Percentiles rank a stretch among this genome's conserved stretches.
phyloP scores from a whole-genome alignment of 2,113 vertebrate species.

The Rhombomys opimus region DNA sequence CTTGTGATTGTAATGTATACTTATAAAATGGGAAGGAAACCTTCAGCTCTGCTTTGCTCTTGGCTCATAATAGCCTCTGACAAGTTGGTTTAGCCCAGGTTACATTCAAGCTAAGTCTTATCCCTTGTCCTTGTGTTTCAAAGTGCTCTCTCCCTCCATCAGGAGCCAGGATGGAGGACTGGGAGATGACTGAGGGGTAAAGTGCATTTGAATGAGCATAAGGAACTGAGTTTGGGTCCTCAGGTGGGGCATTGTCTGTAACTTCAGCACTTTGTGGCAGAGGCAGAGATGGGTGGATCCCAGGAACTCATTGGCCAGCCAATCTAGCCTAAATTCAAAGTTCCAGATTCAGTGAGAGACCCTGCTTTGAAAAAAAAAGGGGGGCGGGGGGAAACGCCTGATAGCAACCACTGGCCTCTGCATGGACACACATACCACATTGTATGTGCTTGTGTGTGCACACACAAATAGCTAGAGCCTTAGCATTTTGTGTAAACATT shows the following conservation, averaged over 20 bases:
- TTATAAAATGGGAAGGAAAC: background rate
- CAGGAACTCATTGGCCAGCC: background rate
- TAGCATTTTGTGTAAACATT: conserved; percentile 8
- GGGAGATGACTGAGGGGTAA: background rate
- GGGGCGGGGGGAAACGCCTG: background rate
- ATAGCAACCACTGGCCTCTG: background rate
- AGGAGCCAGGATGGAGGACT: background rate
- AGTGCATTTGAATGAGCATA: background rate
- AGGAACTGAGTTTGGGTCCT: background rate
- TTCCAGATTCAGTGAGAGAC: background rate
- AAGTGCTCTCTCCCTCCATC: background rate
- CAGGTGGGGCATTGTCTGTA: background rate
- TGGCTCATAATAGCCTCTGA: background rate
- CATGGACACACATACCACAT: background rate
- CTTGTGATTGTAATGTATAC: background rate
- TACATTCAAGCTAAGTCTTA: background rate
- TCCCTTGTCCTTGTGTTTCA: conserved; percentile 5
- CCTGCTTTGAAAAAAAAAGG: background rate
- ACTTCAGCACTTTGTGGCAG: background rate
- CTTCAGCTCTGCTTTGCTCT: background rate
- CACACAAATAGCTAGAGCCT: background rate
- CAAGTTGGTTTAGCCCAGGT: background rate
- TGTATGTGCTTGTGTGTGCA: background rate
- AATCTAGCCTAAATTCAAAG: background rate
- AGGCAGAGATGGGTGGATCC: background rate